Percentiles rank a stretch among this genome's conserved stretches.
phyloP scores from a whole-genome alignment of 37 sponge, comb jelly and placozoan genomes.

The Crambe crambe region DNA sequence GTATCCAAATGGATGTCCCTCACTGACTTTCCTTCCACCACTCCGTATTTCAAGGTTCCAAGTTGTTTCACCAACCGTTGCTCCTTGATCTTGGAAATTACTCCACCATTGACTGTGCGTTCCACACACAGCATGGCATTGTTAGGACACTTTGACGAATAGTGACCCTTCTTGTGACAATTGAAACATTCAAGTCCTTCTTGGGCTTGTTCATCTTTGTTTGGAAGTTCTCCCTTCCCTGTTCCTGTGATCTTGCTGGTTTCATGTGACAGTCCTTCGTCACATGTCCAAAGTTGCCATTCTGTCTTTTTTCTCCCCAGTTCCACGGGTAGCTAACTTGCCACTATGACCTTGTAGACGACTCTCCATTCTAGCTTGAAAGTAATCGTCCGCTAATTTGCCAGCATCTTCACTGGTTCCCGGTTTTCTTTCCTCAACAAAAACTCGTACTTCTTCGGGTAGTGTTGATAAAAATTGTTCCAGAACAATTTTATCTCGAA shows the following conservation, averaged over 20 bases:
- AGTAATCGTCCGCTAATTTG: conserved; percentile 23
- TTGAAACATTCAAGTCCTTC: conserved; percentile 6
- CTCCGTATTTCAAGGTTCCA: not conserved
- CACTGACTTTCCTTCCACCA: conserved; percentile 3
- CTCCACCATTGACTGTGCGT: not conserved
- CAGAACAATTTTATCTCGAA: not conserved
- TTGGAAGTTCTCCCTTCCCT: too few relatives aligned
- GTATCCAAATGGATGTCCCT: conserved; percentile 28
- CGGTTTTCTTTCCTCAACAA: conserved; percentile 16
- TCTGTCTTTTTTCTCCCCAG: too few relatives aligned
- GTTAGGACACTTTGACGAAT: conserved; percentile 7
- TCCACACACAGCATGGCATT: not conserved
- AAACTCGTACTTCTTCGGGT: not conserved
- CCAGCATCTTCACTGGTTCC: conserved; percentile 11
- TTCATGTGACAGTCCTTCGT: not conserved
- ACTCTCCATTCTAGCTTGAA: conserved; percentile 10
- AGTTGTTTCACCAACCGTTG: not conserved
- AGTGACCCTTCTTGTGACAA: conserved; percentile 29
- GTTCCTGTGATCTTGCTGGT: too few relatives aligned
- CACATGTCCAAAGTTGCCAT: too few relatives aligned
- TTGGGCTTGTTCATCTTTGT: not conserved
- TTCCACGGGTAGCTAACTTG: conserved; percentile 13
- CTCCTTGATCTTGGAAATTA: not conserved
- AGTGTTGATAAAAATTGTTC: conserved; percentile 18
- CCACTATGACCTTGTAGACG: not conserved